Base-by-base conservation (phyloP, 2,888 invertebrate genomes). In the Carterocephalus palaemon region DNA sequence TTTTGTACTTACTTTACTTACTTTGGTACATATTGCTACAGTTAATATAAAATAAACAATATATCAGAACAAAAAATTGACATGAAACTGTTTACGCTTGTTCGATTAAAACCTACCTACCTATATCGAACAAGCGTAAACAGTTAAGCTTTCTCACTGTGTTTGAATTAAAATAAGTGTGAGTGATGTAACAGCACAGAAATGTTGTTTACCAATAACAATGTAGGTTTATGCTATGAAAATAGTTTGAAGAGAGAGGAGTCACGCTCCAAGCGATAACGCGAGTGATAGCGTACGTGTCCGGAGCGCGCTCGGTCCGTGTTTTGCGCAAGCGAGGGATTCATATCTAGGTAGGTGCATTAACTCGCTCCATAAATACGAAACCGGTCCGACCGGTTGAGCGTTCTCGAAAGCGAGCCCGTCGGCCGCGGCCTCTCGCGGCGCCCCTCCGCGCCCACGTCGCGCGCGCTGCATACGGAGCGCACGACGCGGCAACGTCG, bases 371-470 rank as follows among this genome's bases (percentile, higher is more conserved):
- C 84, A 83, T 84, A 85, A 85, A 84, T 84, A 85, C 75, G 63
- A 79, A 84, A 85, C 86, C 79, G 81, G 86, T 82, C 58, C 58
- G 67, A 84, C 85, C 72, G 79, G 85, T 83, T 82, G 74, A 78
- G 80, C 79, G 83, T 84, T 85, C 84, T 85, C 81, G 81, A 84
- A 84, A 85, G 83, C 84, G 73, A 82, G 78, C 76, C 75, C 63
- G 68, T n/a, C 69, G 67, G 62, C 63, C 60, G 79, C 74, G 81
- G 82, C 82, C 81, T 77, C 84, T 75, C 79, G 72, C 82, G 76
- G 72, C 82, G 76, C 83, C 74, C 45, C 33, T 48, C 29, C n/a
- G 22, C 39, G 43, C 81, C 80, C 81, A 84, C 83, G 81, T 78
- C 75, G 76, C 73, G 67, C 61, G 69, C 68, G 60, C 70, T 82